Evolutionary conservation across 2,797 vertebrate species (phyloP).

Genomic region (Gymnocypris eckloni): DNA sequence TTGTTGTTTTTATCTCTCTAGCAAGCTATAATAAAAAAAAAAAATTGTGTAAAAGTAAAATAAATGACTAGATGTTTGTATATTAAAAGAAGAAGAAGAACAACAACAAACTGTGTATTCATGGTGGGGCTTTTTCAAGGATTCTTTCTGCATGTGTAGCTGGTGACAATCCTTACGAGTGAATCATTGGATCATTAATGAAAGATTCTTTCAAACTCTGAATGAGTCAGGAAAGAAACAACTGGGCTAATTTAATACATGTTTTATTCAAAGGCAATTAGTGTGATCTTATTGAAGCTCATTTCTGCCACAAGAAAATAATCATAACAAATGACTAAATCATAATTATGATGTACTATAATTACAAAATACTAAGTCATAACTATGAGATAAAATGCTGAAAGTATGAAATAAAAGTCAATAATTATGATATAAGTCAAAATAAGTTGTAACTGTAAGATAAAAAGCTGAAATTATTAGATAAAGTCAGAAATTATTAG

Average conservation of each 20-base stretch:
- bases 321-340: background rate
- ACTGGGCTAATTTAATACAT: background rate
- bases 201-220: background rate
- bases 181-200: background rate
- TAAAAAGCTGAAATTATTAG: background rate
- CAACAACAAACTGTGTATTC: background rate
- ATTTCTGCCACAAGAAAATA: background rate
- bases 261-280: background rate
- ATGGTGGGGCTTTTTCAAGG: background rate
- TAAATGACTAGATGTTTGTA: background rate
- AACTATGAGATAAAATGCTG: background rate
- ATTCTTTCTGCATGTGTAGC: background rate
- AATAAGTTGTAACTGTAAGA: background rate
- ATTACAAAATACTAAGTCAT: background rate
- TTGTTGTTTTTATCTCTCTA: background rate
- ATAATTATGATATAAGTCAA: background rate
- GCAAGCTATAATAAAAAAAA: slow-evolving; percentile 1
- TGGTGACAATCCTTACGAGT: background rate
- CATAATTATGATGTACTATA: background rate
- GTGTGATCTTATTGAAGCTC: background rate
- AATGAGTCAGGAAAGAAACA: background rate
- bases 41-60: slow-evolving; percentile 28
- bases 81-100: background rate
- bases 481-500: background rate
- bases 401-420: background rate